Conservation (phyloP, 1,140 invertebrate genomes). For the Eulimnadia texana region DNA sequence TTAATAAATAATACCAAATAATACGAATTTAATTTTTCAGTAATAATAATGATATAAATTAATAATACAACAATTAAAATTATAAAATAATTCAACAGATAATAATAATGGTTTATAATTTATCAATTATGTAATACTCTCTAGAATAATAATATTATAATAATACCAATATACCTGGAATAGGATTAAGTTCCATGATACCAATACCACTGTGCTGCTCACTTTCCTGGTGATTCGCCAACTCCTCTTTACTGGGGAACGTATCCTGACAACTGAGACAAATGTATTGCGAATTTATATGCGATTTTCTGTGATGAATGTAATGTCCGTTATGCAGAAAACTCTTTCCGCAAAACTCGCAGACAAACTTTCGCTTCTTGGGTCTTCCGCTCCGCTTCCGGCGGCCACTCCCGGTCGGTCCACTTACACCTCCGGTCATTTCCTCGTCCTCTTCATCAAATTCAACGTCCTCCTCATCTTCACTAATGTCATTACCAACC, state of each 20-base stretch:
- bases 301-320: constrained; percentile 32
- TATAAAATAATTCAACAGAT: too few relatives aligned
- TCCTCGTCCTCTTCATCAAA: constrained; percentile 25
- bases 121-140: too few relatives aligned
- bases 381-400: constrained; percentile 27
- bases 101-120: too few relatives aligned
- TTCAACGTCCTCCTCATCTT: neutral
- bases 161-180: too few relatives aligned
- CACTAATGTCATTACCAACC: constrained; percentile 11
- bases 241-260: constrained; percentile 32
- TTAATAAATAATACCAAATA: too few relatives aligned
- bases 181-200: constrained; percentile 1
- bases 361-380: constrained; percentile 24
- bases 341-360: constrained; percentile 36
- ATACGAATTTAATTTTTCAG: too few relatives aligned
- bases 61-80: too few relatives aligned
- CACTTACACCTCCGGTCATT: constrained; percentile 41
- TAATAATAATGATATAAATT: too few relatives aligned
- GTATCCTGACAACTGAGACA: constrained; percentile 34
- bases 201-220: constrained; percentile 33
- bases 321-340: constrained; percentile 38
- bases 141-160: too few relatives aligned
- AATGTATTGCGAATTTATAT: constrained; percentile 35
- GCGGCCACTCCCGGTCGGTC: constrained; percentile 25
- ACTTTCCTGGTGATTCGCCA: constrained; percentile 36